Evolutionary conservation across 2,888 invertebrate genomes (phyloP), one percentile per base, ranked within the genome.

Genomic region (Matsumyia berberina): DNA sequence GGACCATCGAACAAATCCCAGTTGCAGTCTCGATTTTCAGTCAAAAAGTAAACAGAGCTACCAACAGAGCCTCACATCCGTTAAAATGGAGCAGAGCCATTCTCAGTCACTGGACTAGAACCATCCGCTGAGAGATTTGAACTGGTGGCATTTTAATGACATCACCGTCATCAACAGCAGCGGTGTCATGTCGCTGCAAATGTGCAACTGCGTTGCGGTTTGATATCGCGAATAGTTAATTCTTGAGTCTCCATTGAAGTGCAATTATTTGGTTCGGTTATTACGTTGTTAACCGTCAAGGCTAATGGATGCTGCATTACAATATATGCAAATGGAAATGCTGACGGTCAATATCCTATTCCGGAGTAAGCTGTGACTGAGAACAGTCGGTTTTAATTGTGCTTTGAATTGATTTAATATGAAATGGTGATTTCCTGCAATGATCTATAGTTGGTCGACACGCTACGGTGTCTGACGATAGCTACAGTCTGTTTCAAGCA

Each of bases 141-240:
- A 77, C 81, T 51, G 46, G 58, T 82, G 82, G 82, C 82, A 77
- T 82, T 82, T 82, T 60, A 72, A 76, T 77, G 64, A 76, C 67
- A 76, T 76, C 76, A 76, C 39, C 69, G 9, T 46, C 24, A 70
- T 58, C 76, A 35, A 7, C 8, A 1, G 19, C 3, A 24, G 15
- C 11, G 33, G 46, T 69, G 53, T 39, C 31, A 44, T 67, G 73
- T 51, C 42, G 55, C 29, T 69, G 15, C 31, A 0, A 24, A 49
- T 17, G 11, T 49, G 2, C 64, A 66, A 64, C n/a, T n/a, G 55
- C 46, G 12, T n/a, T 24, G 24, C 37, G 39, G 37, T 66, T 17
- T 76, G 57, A 69, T 42, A 53, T 67, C 24, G 69, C 35, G 42
- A 67, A 49, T 57, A 9, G 69, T 33, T 31, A 29, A 51, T 33